Evolutionary conservation across 2,797 vertebrate genomes (phyloP), one percentile per base, ranked within the genome.

Genomic region (Ataeniobius toweri): DNA sequence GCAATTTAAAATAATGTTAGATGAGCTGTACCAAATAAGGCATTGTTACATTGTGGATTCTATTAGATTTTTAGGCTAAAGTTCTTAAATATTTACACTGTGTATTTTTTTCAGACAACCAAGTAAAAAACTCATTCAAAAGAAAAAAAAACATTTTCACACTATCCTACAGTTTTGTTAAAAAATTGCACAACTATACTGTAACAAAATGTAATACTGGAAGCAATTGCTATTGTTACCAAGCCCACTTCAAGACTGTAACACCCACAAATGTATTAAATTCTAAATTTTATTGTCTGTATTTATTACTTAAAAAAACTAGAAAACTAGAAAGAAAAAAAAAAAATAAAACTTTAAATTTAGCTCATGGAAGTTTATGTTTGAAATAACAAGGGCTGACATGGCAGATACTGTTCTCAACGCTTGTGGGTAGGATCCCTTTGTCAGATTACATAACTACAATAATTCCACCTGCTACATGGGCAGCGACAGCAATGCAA

Each of bases 341-440:
- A n/a, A 41, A 0, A 46, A 71, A 14, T 13, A 28, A 59, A 59
- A 59, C 2, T 31, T 31, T 8, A 74, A 74, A 28, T 41, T 51
- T 51, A 51, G 28, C 28, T 50, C 6, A 36, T 53, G 22, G 26
- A n/a, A 75, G 28, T 16, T 65, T 76, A 68, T 68, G 8, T 28
- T 26, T n/a, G 36, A 28, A 65, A 55, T 76, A 76, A 75, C 58
- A 31, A 53, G 31, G 26, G 44, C 31, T 78, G 76, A 72, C 56
- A 63, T 22, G 14, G 5, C 7, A 51, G 41, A 41, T 41, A 18
- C 61, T 68, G 74, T 28, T 20, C 51, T 24, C 8, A 55, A 20
- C n/a, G 55, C 68, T 58, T 31, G 36, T 26, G 36, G 55, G 14
- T 26, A 48, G 5, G 36, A 46, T 22, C 14, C 16, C 48, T 4